Conservation (phyloP, 2,113 vertebrate genomes). For the Pheucticus melanocephalus region DNA sequence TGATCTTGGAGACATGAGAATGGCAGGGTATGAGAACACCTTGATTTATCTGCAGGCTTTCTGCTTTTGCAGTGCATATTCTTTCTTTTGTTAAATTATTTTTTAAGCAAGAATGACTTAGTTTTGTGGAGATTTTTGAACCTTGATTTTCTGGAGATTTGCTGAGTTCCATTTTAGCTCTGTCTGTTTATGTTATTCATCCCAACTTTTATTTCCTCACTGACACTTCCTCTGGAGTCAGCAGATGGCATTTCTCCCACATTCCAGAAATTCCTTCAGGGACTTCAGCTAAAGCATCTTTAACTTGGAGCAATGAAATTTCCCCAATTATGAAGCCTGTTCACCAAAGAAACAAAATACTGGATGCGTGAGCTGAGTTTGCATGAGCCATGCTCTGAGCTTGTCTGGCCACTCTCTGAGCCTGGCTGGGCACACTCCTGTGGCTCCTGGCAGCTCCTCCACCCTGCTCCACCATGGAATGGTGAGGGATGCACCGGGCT, state of each 20-base stretch:
- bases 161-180: background rate
- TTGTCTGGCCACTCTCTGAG: too few relatives aligned
- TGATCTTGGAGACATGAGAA: background rate
- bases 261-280: conserved; percentile 30
- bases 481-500: rapidly evolving
- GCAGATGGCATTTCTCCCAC: conserved; percentile 22
- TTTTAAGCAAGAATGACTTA: background rate
- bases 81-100: background rate
- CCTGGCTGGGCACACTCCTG: rapidly evolving
- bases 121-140: background rate
- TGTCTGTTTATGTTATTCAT: background rate
- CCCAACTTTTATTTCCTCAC: conserved; percentile 17
- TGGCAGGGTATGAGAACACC: background rate
- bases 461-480: rapidly evolving
- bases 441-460: background rate
- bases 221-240: background rate
- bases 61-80: background rate
- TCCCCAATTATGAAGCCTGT: background rate
- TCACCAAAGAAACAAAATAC: background rate
- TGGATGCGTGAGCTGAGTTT: background rate
- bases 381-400: background rate
- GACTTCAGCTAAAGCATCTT: background rate
- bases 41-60: background rate
- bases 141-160: background rate
- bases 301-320: background rate